phyloP scores from a whole-genome alignment of 2,113 vertebrate genomes.

The Pterocles burchelli region DNA sequence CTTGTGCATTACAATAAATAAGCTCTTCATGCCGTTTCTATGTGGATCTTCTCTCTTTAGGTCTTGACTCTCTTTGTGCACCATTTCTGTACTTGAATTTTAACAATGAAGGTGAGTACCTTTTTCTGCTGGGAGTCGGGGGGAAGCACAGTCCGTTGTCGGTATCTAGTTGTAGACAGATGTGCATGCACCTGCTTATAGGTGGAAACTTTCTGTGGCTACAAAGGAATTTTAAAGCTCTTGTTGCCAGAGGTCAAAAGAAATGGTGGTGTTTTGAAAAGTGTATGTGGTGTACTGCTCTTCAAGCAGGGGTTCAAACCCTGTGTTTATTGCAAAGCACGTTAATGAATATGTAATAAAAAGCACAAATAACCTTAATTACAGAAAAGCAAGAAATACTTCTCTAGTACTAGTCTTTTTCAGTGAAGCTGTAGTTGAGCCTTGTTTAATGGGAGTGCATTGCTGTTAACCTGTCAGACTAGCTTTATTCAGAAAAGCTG shows the following conservation, averaged over 20 bases:
- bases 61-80: constrained; percentile 96
- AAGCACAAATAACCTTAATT: not conserved
- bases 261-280: not conserved
- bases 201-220: not conserved
- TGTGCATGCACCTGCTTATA: not conserved
- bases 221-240: not conserved
- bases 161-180: not conserved
- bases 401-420: not conserved
- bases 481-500: not conserved
- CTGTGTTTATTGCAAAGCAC: not conserved
- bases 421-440: not conserved
- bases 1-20: not conserved
- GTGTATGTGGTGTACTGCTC: not conserved
- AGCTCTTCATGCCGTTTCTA: not conserved
- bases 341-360: not conserved
- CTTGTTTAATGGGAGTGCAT: not conserved
- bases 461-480: not conserved
- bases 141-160: not conserved
- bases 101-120: constrained; percentile 91
- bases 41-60: constrained; percentile 67
- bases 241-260: not conserved
- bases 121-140: not conserved
- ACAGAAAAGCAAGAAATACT: not conserved
- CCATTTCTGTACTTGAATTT: constrained; percentile 98
- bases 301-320: not conserved